Evolutionary conservation across 1,140 invertebrate species (phyloP), one percentile per base, ranked within the genome.

Genomic region (Tetramorium simillimum): DNA sequence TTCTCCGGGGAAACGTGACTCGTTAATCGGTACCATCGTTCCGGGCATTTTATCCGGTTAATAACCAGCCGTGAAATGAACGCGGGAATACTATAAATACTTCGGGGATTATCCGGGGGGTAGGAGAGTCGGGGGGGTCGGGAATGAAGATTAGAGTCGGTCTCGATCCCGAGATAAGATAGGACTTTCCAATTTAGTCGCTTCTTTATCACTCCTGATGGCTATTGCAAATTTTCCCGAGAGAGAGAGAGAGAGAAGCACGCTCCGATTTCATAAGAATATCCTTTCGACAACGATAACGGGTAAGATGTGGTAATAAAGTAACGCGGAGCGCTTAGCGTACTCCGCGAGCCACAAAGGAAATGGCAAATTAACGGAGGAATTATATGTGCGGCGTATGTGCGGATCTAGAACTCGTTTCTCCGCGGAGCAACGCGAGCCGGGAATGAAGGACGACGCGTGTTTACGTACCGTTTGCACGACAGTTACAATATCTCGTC

Each of bases 11-110:
- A 89, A 56, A 87, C 88, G 88, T 90, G 88, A 90, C 89, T 87
- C 43, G 70, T 77, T 90, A 90, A 90, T 89, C 89, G 88, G 63
- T 60, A 84, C 63, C 62, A 89, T 89, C 88, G 62, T 28, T 62
- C 51, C 28, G 73, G 86, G 56, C 24, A 62, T 69, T 70, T 76
- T 53, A 62, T 56, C 70, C 24, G 49, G 82, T 86, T 89, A 86
- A 86, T 89, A 89, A 86, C 65, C 58, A 58, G 73, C 21, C 53
- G 73, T 49, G 58, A 72, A 88, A 88, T 73, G 58, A 84, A 49
- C 81, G 46, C 21, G 56, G 21, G 63, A 60, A 67, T 88, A 87
- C 70, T 75, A 49, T 56, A 72, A 43, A 85, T 65, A 72, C 49
- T 63, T 73, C 3, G n/a, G n/a, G 24, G 77, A 84, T 87, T 86